Evolutionary conservation across 2,797 vertebrate genomes (phyloP), one percentile per base, ranked within the genome.

Genomic region (Sternarchorhynchus goeldii): DNA sequence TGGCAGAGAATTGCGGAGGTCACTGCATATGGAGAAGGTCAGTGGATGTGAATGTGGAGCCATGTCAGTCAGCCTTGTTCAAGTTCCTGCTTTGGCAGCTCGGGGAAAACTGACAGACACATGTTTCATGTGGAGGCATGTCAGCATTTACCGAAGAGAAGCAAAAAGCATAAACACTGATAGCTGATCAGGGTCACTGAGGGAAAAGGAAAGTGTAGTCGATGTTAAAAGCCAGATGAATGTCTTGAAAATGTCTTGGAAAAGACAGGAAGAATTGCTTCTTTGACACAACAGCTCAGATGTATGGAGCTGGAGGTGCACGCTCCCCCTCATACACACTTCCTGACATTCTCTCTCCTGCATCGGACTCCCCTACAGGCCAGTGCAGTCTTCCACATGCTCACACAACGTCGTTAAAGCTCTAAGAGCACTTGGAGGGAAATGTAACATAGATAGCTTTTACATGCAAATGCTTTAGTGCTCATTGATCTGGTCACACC

Each of bases 221-320:
- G 64, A 50, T 81, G 82, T 85, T 86, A 79, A 64, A 72, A 80
- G 77, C 82, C 86, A 86, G 84, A 86, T 85, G 84, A 76, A 83
- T 72, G 81, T 83, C 71, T 79, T 85, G 84, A 82, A 86, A 84
- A 76, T 68, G 82, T 83, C 81, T 84, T 69, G 39, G 34, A 78
- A 25, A 25, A 77, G 81, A 76, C 82, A 78, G 69, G 78, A 77
- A 76, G 66, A 85, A 80, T 81, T 32, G 68, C 68, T 32, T 74
- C 45, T 83, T 78, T 50, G 70, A 86, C 83, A 78, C 63, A 63
- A 34, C 78, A 79, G 34, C 64, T 78, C 73, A 69, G 73, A 83
- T 83, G 75, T 78, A 62, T 78, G 64, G 82, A 84, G 83, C 77
- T 86, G 83, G 84, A 79, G 29, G 68, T 75, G 60, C 29, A 50